Conservation (phyloP, 1,140 invertebrate species). For the Coelopa frigida region DNA sequence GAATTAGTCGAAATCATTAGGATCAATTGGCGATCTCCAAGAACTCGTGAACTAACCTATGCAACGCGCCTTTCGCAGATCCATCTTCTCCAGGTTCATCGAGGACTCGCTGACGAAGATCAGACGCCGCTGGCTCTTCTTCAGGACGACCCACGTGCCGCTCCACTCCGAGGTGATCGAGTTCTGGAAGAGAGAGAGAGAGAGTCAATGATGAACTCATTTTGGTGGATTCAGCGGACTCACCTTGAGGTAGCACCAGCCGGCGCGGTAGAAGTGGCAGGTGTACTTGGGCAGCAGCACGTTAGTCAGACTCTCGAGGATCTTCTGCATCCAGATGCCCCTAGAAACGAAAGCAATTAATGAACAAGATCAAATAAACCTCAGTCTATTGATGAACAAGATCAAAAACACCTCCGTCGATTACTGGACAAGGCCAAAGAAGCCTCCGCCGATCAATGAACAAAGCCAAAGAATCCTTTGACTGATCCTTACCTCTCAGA, state of each 20-base stretch:
- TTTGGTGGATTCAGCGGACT: neutral
- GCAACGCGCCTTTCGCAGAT: slow-evolving; percentile 72
- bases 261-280: slow-evolving; percentile 54
- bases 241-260: slow-evolving; percentile 65
- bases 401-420: neutral
- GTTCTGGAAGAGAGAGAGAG: slow-evolving; percentile 43
- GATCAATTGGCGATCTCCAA: neutral
- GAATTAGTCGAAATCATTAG: neutral
- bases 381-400: too few species aligned
- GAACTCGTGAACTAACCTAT: slow-evolving; percentile 50
- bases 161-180: slow-evolving; percentile 61
- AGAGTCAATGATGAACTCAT: neutral
- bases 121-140: slow-evolving; percentile 55
- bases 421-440: neutral
- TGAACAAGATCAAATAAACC: too few species aligned
- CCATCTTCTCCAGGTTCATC: slow-evolving; percentile 54
- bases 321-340: slow-evolving; percentile 60
- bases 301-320: slow-evolving; percentile 55
- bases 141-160: slow-evolving; percentile 69
- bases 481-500: slow-evolving; percentile 26
- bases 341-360: slow-evolving; percentile 30
- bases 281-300: slow-evolving; percentile 54
- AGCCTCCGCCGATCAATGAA: too few species aligned
- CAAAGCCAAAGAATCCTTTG: too few species aligned
- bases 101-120: slow-evolving; percentile 55